Conservation (phyloP, 2,113 vertebrate genomes). For the Phoenicopterus ruber region DNA sequence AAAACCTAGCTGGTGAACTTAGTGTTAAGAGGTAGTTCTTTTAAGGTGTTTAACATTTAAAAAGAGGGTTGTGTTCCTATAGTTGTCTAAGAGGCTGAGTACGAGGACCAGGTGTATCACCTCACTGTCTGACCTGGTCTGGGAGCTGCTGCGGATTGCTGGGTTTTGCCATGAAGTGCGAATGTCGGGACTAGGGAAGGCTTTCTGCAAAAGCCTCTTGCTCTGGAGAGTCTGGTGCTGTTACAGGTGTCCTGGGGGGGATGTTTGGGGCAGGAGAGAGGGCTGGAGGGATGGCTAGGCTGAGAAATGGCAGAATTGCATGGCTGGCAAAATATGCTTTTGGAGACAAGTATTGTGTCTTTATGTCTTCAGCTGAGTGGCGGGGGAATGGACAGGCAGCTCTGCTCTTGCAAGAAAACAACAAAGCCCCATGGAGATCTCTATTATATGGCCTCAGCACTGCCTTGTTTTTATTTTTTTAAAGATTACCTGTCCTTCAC, state of each 20-base stretch:
- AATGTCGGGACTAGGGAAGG: neutral
- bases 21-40: neutral
- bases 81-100: neutral
- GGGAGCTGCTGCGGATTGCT: neutral
- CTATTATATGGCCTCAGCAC: neutral
- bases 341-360: neutral
- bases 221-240: neutral
- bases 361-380: neutral
- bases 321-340: neutral
- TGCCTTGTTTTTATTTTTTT: neutral
- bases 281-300: neutral
- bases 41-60: neutral
- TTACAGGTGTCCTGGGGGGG: accelerated
- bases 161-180: no score
- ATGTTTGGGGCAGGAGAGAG: neutral
- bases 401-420: neutral
- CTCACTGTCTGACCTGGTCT: accelerated
- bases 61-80: neutral
- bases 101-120: neutral
- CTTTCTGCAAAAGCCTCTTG: neutral
- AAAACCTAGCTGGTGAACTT: neutral
- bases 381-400: neutral
- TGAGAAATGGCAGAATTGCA: neutral
- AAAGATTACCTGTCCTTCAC: no score
- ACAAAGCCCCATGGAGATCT: neutral